Conservation (phyloP, 2,797 vertebrate genomes). For the Pseudocheirus occidentalis region DNA sequence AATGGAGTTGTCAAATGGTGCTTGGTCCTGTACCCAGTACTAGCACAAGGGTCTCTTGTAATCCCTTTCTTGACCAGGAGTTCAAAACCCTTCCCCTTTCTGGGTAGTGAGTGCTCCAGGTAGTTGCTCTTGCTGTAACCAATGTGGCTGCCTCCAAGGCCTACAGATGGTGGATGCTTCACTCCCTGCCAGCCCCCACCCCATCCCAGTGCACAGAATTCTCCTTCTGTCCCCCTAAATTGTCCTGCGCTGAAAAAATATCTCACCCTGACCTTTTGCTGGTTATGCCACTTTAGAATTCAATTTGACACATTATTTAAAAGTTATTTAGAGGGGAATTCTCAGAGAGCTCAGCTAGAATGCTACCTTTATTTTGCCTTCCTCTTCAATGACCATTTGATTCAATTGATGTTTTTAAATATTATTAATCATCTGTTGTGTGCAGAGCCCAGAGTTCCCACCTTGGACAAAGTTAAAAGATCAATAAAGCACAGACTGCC, state of each 20-base stretch:
- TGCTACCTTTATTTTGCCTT: not conserved
- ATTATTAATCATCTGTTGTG: not conserved
- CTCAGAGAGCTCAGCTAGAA: not conserved
- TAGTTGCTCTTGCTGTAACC: not conserved
- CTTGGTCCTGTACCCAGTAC: not conserved
- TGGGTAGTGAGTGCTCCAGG: not conserved
- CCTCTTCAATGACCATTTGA: not conserved
- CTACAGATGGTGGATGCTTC: not conserved
- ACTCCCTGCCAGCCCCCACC: not conserved
- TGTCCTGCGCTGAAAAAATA: not conserved
- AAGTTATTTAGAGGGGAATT: not conserved
- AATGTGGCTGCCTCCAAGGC: not conserved
- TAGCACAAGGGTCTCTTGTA: not conserved
- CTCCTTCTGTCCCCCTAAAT: not conserved
- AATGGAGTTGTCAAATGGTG: not conserved
- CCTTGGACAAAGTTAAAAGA: not conserved
- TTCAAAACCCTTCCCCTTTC: not conserved
- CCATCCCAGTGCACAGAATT: not conserved
- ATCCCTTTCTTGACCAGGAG: not conserved
- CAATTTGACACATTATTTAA: not conserved
- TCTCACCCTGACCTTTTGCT: not conserved
- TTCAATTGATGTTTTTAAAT: not conserved
- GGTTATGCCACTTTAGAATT: not conserved
- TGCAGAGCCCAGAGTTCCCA: not conserved
- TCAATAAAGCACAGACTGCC: not conserved